These are phyloP conservation scores for Urocitellus parryii DNA, from an alignment of 2,113 vertebrate species.

Conservation along the genomic window DNA sequence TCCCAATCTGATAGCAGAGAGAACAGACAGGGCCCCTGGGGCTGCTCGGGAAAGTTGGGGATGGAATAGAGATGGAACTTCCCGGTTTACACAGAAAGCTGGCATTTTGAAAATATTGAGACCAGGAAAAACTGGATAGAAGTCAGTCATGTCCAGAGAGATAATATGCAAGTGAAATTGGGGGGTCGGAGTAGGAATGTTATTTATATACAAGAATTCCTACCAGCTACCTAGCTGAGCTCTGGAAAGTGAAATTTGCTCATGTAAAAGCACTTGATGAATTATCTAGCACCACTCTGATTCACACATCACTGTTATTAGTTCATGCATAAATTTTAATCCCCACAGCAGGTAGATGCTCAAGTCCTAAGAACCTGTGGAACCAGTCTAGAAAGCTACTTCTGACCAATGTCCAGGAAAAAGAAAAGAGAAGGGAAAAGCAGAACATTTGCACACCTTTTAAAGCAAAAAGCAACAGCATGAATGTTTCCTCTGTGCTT, in stretches of 20 bases:
- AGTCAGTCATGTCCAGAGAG: not conserved
- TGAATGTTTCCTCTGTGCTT: accelerated
- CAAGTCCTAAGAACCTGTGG: not conserved
- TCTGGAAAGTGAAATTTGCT: not conserved
- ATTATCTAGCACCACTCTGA: not conserved
- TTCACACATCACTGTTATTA: not conserved
- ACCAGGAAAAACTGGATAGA: not conserved
- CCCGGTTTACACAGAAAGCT: not conserved
- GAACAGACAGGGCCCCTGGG: not conserved
- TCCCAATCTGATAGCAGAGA: not conserved
- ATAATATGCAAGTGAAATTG: not conserved
- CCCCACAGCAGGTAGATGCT: not conserved
- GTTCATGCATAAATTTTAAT: not conserved
- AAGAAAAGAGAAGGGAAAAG: not conserved
- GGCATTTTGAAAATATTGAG: not conserved
- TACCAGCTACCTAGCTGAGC: too few relatives aligned
- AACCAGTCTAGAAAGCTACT: not conserved
- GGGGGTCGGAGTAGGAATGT: accelerated
- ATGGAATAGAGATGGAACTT: not conserved
- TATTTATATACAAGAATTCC: not conserved
- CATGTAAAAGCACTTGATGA: not conserved
- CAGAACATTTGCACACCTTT: not conserved
- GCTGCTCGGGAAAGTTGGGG: not conserved
- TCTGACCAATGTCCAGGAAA: not conserved
- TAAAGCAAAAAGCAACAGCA: not conserved